Base-by-base conservation (phyloP, 53 echinoderm and acorn worm species). In the Paracentrotus lividus region DNA sequence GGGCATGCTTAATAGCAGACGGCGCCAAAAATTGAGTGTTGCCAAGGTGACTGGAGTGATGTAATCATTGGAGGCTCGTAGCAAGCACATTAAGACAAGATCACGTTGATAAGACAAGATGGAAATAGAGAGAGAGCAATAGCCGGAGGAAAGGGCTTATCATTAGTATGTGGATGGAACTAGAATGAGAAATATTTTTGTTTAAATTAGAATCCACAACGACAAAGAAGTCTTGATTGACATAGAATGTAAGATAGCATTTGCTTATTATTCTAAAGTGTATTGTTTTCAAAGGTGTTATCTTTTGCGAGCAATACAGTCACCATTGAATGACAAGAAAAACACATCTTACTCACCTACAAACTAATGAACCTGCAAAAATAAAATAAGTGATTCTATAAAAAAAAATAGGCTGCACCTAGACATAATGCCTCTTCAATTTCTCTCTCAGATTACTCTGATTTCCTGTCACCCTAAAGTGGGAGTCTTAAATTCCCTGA, bases 21-120 rank as follows among this genome's bases (percentile, higher is more conserved):
- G 72, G 72, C 72, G 72, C 72, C 72, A 72, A 81, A 81, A 81
- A 81, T 49, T 81, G 81, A 81, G 47, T 26, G 26, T 81, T 81
- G 47, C 45, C 81, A 81, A 47, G 81, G 81, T 27, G 47, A 81
- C 26, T 9, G 81, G 81, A 16, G 26, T 81, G 81, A 81, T 81
- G 81, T 47, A 47, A 47, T 81, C 81, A 81, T 81, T 81, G 44
- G 81, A 81, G 47, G 47, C 81, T 81, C 7, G 26, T 27, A 81
- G 44, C 26, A 12, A 81, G 13, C 47, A 81, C 81, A 81, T 81
- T 47, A 81, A 81, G 81, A 81, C 10, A n/a, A 47, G 81, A 81
- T 81, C 81, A 81, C 5, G 72, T 72, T 72, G 72, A 72, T 16
- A 15, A 38, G 15, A 18, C 36, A 36, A 5, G 40, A 72, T 18